Conservation (phyloP, 1,140 invertebrate genomes). For the Thrips palmi region DNA sequence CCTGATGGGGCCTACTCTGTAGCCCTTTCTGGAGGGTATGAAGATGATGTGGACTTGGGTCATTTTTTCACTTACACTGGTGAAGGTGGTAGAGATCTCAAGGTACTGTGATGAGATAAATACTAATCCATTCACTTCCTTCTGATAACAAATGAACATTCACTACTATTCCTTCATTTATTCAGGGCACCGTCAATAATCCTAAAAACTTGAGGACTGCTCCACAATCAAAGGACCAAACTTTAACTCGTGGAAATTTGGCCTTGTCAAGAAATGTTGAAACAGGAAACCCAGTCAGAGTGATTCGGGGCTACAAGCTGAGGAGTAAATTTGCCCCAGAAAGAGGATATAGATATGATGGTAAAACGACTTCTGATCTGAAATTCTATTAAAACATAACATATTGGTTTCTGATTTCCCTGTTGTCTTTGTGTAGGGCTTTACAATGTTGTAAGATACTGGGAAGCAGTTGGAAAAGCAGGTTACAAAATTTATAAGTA, state of each 20-base stretch:
- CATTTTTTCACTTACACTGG: conserved; percentile 14
- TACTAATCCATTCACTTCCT: too few relatives aligned
- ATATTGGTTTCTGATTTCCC: too few relatives aligned
- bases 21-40: conserved; percentile 13
- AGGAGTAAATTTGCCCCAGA: conserved; percentile 12
- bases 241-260: conserved; percentile 20
- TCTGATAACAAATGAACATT: too few relatives aligned
- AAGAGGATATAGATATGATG: conserved; percentile 14
- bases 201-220: conserved; percentile 24
- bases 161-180: too few relatives aligned
- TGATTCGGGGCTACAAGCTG: conserved; percentile 26
- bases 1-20: conserved; percentile 18
- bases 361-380: conserved; percentile 9
- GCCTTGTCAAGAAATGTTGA: conserved; percentile 21
- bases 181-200: conserved; percentile 12
- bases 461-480: conserved; percentile 5
- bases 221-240: conserved; percentile 26
- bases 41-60: conserved; percentile 12
- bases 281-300: conserved; percentile 22
- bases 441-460: conserved; percentile 10
- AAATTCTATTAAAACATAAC: too few relatives aligned
- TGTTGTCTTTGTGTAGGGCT: conserved; percentile 9
- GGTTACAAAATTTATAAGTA: conserved; percentile 11
- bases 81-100: conserved; percentile 13
- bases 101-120: too few relatives aligned